Conservation (phyloP, 2,888 invertebrate genomes). For the Polydrusus tereticollis region DNA sequence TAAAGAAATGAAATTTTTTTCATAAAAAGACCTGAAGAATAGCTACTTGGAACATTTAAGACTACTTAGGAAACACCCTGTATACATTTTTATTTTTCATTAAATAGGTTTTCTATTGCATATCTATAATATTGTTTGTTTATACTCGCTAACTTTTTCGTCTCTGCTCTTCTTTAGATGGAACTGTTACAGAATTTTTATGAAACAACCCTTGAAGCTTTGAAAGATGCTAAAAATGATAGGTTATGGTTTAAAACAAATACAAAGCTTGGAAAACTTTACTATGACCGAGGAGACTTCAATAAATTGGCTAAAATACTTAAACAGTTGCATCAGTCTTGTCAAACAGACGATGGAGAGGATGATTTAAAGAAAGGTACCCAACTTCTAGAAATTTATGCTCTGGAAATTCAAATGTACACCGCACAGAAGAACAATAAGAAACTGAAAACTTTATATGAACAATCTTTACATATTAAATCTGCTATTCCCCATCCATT, state of each 20-base stretch:
- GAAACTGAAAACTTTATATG: conserved; percentile 95
- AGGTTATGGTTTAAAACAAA: conserved; percentile 99
- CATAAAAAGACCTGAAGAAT: too few species aligned
- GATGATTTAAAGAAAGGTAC: conserved; percentile 98
- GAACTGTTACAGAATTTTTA: conserved; percentile 98
- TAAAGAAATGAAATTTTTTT: too few species aligned
- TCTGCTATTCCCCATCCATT: conserved; percentile 99
- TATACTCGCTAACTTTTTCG: not conserved
- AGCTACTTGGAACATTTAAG: too few species aligned
- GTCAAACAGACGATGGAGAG: conserved; percentile 98
- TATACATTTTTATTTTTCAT: too few species aligned
- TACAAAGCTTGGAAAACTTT: conserved; percentile 97
- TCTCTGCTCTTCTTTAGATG: conserved; percentile 77
- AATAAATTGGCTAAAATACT: conserved; percentile 95
- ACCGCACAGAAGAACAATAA: conserved; percentile 99
- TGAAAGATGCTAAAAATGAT: conserved; percentile 99
- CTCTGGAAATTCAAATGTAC: conserved; percentile 99
- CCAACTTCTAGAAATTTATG: conserved; percentile 97
- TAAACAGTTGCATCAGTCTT: conserved; percentile 96
- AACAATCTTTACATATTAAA: conserved; percentile 98
- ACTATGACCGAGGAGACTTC: conserved; percentile 96
- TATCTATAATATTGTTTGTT: too few species aligned
- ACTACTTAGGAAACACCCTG: too few species aligned
- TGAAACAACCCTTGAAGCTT: conserved; percentile 93
- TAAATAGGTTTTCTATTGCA: too few species aligned